Percentiles rank a stretch among this genome's conserved stretches.
Evolutionary conservation across 2,888 invertebrate genomes (phyloP).

Genomic region (Odontothrips loti): DNA sequence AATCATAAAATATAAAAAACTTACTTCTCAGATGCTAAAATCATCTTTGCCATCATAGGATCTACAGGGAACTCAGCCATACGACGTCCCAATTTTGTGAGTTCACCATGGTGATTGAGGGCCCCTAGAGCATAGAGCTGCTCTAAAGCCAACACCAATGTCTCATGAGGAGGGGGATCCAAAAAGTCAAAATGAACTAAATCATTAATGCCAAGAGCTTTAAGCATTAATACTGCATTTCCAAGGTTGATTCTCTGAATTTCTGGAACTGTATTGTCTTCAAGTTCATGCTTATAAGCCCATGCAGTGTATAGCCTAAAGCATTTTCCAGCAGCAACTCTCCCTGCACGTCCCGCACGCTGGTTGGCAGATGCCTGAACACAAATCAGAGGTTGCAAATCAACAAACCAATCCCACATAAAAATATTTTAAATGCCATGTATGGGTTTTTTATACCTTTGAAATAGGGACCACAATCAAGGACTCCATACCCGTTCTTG

Average conservation of each 20-base stretch:
- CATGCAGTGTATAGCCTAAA: conserved; percentile 97
- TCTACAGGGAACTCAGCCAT: conserved; percentile 99
- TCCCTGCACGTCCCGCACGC: conserved; percentile 90
- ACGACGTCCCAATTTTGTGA: conserved; percentile 91
- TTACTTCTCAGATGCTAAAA: conserved; percentile 92
- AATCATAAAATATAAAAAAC: conserved; percentile 41
- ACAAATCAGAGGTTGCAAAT: conserved; percentile 7
- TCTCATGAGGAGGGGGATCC: conserved; percentile 95
- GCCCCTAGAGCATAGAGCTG: conserved; percentile 97
- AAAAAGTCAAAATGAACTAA: conserved; percentile 96
- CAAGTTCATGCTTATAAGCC: conserved; percentile 97
- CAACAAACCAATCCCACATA: neutral
- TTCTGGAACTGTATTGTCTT: conserved; percentile 97
- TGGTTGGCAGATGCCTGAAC: conserved; percentile 87
- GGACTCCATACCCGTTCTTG: conserved; percentile 97
- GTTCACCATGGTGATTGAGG: conserved; percentile 93
- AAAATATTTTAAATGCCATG: no score
- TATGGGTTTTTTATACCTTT: conserved; percentile 52
- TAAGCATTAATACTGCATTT: conserved; percentile 94
- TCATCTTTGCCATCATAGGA: conserved; percentile 98
- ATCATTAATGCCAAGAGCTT: conserved; percentile 96
- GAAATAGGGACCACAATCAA: conserved; percentile 98
- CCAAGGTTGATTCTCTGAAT: conserved; percentile 93
- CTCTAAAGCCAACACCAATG: conserved; percentile 87
- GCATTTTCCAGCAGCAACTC: conserved; percentile 96